Percentiles rank a stretch among this genome's conserved stretches.
These are phyloP conservation scores for Disparrhopalites patrizii DNA, from an alignment of 2,888 invertebrate species.

Conservation along the genomic window DNA sequence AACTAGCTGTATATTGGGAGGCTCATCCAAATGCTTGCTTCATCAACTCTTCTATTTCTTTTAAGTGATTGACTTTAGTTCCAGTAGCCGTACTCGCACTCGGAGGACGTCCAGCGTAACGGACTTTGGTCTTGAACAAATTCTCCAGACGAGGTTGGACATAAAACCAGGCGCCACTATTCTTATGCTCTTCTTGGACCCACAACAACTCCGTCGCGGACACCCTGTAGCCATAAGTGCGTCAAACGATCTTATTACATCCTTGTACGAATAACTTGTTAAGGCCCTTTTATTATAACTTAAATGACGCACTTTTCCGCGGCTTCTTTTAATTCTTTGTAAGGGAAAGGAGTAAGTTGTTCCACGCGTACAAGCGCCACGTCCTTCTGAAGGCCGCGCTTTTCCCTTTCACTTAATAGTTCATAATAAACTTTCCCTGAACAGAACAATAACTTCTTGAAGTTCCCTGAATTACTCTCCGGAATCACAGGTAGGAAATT, in stretches of 20 bases:
- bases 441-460: conserved; percentile 85
- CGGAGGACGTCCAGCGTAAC: conserved; percentile 86
- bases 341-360: conserved; percentile 93
- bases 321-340: conserved; percentile 79
- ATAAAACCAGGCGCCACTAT: conserved; percentile 85
- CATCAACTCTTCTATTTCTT: conserved; percentile 57
- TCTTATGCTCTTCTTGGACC: conserved; percentile 95
- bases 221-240: conserved; percentile 55
- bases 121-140: conserved; percentile 65
- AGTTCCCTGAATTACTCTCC: conserved; percentile 61
- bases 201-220: conserved; percentile 77
- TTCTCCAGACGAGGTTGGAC: conserved; percentile 80
- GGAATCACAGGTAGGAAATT: conserved; percentile 75
- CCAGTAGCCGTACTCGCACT: conserved; percentile 97
- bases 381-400: conserved; percentile 65
- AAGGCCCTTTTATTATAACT: background rate
- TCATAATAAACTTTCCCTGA: conserved; percentile 89
- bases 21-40: conserved; percentile 21
- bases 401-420: conserved; percentile 71
- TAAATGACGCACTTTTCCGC: conserved; percentile 57
- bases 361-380: conserved; percentile 84
- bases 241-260: background rate
- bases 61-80: conserved; percentile 90
- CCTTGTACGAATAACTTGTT: background rate
- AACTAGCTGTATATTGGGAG: too few relatives aligned